Base-by-base conservation (phyloP, 2,797 vertebrate genomes). In the Ciconia nigra region DNA sequence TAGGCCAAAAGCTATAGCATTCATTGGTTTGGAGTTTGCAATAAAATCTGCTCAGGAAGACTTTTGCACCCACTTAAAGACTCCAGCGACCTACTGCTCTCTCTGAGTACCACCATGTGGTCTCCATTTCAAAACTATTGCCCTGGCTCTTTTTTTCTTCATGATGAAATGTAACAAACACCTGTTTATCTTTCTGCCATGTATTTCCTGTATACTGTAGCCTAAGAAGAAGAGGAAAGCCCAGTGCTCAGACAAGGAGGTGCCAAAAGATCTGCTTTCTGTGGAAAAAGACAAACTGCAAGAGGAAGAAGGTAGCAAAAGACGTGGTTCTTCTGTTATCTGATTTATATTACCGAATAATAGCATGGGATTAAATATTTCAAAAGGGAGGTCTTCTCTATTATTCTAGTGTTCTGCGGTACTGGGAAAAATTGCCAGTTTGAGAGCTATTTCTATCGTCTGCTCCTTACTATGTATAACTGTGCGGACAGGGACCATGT, bases 271-370 rank as follows among this genome's bases (percentile, higher is more conserved):
- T 42, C 65, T 72, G 10, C 84, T 91, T 71, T 91, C 57, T 78
- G 57, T 63, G 41, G 94, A 93, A 80, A 95, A 93, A 86, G 94
- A 96, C 57, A 94, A 87, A 81, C 59, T 80, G 33, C 94, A 91
- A 71, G 96, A 96, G 33, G 94, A 97, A 8, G 96, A 97, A 94
- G 96, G 94, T 95, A 93, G 91, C 18, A 71, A 70, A 85, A 89
- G 16, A 87, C 24, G 49, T 61, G 20, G 5, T 92, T 90, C 35
- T 58, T 90, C 80, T 72, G 26, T 90, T 89, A n/a, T 7, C 46
- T n/a, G 33, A 31, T 73, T 51, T n/a, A 19, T 83, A 59, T 71
- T 80, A 41, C 20, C 31, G 81, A 91, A 81, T 29, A 83, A 52
- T 51, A 73, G 49, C 15, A 59, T 11, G 19, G 9, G 26, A 47